These are phyloP conservation scores for Arrhamphus sclerolepis DNA, from an alignment of 2,797 vertebrate species.

Conservation along the genomic window DNA sequence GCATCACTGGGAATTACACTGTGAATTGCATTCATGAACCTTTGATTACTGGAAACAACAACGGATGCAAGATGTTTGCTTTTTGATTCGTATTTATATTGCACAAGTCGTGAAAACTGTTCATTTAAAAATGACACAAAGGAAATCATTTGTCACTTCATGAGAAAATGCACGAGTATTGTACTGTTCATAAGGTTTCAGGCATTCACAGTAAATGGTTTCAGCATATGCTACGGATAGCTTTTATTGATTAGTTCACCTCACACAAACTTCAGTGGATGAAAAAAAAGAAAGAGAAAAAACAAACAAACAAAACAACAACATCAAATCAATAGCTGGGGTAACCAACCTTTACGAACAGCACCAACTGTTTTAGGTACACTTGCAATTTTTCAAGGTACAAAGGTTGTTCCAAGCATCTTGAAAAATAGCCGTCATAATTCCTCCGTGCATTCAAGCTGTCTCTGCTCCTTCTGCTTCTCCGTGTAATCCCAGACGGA, in stretches of 20 bases:
- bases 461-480: slow-evolving; percentile 1
- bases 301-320: neutral
- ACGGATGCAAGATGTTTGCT: slow-evolving; percentile 20
- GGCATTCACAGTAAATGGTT: neutral
- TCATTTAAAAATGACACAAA: slow-evolving; percentile 8
- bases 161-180: neutral
- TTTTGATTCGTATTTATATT: slow-evolving; percentile 19
- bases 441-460: neutral
- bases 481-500: neutral
- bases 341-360: too few relatives aligned
- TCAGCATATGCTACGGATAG: neutral
- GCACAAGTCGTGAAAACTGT: neutral
- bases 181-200: neutral
- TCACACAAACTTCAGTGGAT: too few relatives aligned
- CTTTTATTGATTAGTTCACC: neutral
- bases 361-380: too few relatives aligned
- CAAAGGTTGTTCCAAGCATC: neutral
- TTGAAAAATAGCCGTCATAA: neutral
- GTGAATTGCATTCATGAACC: slow-evolving; percentile 57
- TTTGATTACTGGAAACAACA: slow-evolving; percentile 28
- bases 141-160: slow-evolving; percentile 10
- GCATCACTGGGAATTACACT: slow-evolving; percentile 70
- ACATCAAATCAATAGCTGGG: neutral
- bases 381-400: neutral
- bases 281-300: too few relatives aligned